These are phyloP conservation scores for Malthinus flaveolus DNA, from an alignment of 2,888 invertebrate species.

Conservation along the genomic window DNA sequence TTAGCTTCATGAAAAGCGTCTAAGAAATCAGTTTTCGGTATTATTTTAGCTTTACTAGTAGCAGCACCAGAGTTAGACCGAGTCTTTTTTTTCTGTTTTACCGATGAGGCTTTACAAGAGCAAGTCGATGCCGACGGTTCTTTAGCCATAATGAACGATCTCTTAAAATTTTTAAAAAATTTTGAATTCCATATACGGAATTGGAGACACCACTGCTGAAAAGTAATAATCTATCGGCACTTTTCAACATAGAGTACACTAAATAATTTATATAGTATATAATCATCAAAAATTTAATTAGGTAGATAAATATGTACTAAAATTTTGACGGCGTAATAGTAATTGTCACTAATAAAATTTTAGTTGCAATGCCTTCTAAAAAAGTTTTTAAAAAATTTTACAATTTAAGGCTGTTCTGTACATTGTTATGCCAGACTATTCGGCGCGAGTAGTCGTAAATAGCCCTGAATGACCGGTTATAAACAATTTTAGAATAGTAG, in stretches of 20 bases:
- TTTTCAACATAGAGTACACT: slow-evolving; percentile 10
- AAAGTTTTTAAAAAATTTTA: too few relatives aligned
- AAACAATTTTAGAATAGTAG: too few relatives aligned
- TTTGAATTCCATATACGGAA: not conserved
- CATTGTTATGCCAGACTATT: too few relatives aligned
- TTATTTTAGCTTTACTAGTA: too few relatives aligned
- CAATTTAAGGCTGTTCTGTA: too few relatives aligned
- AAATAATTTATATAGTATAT: slow-evolving; percentile 11
- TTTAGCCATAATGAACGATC: slow-evolving; percentile 15
- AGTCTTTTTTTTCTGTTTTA: too few relatives aligned
- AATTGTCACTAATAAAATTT: not conserved
- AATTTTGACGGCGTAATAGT: slow-evolving; percentile 9
- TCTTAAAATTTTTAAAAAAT: not conserved
- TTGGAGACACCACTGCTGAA: not conserved
- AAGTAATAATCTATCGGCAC: not conserved
- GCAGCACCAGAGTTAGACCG: too few relatives aligned
- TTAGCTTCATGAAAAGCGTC: slow-evolving; percentile 21
- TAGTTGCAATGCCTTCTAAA: too few relatives aligned
- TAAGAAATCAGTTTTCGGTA: slow-evolving; percentile 23
- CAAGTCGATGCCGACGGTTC: not conserved
- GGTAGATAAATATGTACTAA: too few relatives aligned
- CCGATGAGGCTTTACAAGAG: too few relatives aligned
- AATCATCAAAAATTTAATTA: slow-evolving; percentile 9
- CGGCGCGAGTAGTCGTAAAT: too few relatives aligned
- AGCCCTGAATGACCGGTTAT: too few relatives aligned